These are phyloP conservation scores for Drosophila fuyamai DNA, from an alignment of 1,140 invertebrate species.

Conservation along the genomic window DNA sequence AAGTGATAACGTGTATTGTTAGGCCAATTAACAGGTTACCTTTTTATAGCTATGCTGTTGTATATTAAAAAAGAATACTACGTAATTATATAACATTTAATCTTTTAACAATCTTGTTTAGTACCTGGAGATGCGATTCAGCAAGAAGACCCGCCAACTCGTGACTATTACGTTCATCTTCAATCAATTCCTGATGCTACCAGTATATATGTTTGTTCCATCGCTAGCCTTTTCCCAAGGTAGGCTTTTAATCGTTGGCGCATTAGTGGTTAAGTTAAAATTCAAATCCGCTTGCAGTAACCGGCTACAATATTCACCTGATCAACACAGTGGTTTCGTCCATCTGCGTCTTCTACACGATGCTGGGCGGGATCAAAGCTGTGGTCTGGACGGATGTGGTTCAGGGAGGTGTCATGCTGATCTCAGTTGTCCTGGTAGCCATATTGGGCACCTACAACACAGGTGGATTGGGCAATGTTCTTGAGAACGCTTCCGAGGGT, in stretches of 20 bases:
- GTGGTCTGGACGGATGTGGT: conserved; percentile 95
- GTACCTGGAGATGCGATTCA: conserved; percentile 90
- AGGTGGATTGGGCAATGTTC: conserved; percentile 89
- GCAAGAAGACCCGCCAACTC: conserved; percentile 87
- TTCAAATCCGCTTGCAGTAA: conserved; percentile 86
- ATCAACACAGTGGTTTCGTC: conserved; percentile 90
- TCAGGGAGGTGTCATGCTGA: conserved; percentile 91
- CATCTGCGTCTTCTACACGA: conserved; percentile 93
- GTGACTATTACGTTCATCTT: conserved; percentile 88
- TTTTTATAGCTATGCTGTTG: neutral
- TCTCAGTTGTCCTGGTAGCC: conserved; percentile 89
- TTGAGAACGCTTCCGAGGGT: conserved; percentile 86
- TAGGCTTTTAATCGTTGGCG: conserved; percentile 70
- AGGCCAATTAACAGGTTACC: neutral
- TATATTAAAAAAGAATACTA: no score
- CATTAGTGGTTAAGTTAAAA: conserved; percentile 27
- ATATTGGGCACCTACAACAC: conserved; percentile 88
- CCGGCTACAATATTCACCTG: conserved; percentile 89
- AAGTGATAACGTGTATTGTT: no score
- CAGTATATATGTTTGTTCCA: conserved; percentile 86
- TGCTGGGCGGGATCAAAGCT: conserved; percentile 93
- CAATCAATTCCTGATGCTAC: conserved; percentile 79
- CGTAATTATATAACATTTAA: neutral
- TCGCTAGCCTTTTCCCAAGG: conserved; percentile 92
- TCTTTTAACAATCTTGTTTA: conserved; percentile 67